Evolutionary conservation across 2,113 vertebrate genomes (phyloP).

Genomic region (Damaliscus lunatus): DNA sequence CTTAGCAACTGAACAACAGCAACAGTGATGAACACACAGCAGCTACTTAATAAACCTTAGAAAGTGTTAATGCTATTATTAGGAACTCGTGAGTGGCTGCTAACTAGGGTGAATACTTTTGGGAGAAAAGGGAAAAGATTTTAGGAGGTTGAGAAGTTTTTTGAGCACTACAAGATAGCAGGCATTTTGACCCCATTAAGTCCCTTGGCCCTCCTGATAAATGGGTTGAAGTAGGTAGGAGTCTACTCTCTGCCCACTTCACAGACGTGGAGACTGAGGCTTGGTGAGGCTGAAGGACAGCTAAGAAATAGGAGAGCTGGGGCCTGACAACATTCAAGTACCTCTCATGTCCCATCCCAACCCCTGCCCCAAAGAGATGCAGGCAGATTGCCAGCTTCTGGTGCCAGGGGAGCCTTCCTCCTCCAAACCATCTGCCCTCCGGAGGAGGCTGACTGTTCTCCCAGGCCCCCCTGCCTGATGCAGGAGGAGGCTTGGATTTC

Average conservation of each 20-base stretch:
- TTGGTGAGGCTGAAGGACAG: background rate
- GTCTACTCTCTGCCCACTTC: background rate
- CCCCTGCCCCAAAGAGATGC: background rate
- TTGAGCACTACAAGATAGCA: background rate
- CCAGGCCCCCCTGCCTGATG: background rate
- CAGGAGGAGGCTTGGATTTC: background rate
- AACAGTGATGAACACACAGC: background rate
- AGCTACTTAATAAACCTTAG: background rate
- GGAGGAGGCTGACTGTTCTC: background rate
- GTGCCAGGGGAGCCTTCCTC: too few relatives aligned
- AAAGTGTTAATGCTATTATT: background rate
- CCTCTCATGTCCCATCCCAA: background rate
- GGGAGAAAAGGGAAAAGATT: background rate
- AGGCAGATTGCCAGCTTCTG: background rate
- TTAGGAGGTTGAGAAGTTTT: background rate
- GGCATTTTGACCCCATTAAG: background rate
- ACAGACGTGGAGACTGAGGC: background rate
- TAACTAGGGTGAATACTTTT: background rate
- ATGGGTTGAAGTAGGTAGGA: background rate
- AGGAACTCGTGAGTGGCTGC: background rate
- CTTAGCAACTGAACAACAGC: background rate
- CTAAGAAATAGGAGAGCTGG: background rate
- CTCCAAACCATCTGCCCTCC: background rate
- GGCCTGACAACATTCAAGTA: background rate
- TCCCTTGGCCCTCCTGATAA: background rate